Evolutionary conservation across 2,113 vertebrate species (phyloP), one percentile per base, ranked within the genome.

Genomic region (Myxocyprinus asiaticus): DNA sequence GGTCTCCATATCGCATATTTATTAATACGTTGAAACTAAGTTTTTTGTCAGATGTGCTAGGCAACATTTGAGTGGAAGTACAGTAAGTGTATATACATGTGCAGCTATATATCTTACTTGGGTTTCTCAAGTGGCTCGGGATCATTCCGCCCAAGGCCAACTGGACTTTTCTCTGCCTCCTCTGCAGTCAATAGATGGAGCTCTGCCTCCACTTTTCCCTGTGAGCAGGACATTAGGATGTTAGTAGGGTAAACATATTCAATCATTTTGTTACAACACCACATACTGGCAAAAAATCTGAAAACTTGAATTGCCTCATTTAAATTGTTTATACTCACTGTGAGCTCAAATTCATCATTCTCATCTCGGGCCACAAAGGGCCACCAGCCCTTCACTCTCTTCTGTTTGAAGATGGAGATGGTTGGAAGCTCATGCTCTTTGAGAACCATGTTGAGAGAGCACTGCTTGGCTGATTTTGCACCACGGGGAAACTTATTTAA

Each of bases 331-430:
- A 62, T 53, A 71, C 87, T 84, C 87, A 99, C 98, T 0, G 97
- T 99, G 81, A 99, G 88, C 88, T 98, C 96, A 85, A 97, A 92
- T 85, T 99, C 97, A 0, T 99, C 97, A 0, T 99, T 98, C 85
- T 99, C 98, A 0, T 99, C 93, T 0, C 95, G 94, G 79, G 97
- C 96, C 66, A 97, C 94, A 0, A 98, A 97, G 0, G 98, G 97
- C 98, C 98, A 99, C 98, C 98, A 99, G 89, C 98, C 97, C 83
- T 98, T 99, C 85, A 99, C 96, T 3, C 97, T 83, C 88, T 99
- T 99, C 90, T 99, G 97, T 85, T 98, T 99, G 93, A 99, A 99
- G 90, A 99, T 99, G 77, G 98, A 99, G 68, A 99, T 91, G 86
- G 95, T 92, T 63, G 98, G 97, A 79, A 98, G 93, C 1, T 98